Percentiles rank a stretch among this genome's conserved stretches.
Evolutionary conservation across 1,140 invertebrate species (phyloP).

Genomic region (Orchesella cincta): DNA sequence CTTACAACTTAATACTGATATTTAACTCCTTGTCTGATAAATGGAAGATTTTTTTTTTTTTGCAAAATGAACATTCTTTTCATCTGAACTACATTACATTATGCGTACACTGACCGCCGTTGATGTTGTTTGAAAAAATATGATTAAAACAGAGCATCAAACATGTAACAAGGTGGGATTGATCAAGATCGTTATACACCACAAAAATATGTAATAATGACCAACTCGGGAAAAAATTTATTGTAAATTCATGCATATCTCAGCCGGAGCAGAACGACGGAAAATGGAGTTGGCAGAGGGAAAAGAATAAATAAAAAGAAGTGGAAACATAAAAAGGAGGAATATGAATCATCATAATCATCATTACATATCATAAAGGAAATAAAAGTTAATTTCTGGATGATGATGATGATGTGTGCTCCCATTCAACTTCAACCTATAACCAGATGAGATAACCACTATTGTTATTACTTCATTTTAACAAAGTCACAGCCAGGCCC

Average conservation of each 20-base stretch:
- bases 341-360: not conserved
- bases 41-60: not conserved
- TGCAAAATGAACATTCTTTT: too few species aligned
- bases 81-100: not conserved
- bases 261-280: not conserved
- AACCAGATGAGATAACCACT: too few species aligned
- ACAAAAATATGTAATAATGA: not conserved
- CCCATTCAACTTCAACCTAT: too few species aligned
- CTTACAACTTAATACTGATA: slow-evolving; percentile 28
- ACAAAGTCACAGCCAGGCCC: not conserved
- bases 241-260: slow-evolving; percentile 23
- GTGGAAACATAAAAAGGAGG: slow-evolving; percentile 14
- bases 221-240: not conserved
- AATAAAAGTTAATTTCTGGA: not conserved
- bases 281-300: not conserved
- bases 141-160: too few species aligned
- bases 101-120: not conserved
- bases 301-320: not conserved
- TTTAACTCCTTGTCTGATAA: not conserved
- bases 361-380: not conserved
- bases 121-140: not conserved
- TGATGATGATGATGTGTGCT: not conserved
- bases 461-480: not conserved
- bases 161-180: not conserved
- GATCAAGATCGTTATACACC: not conserved